Conservation (phyloP, 2,113 vertebrate species). For the Triplophysa dalaica region DNA sequence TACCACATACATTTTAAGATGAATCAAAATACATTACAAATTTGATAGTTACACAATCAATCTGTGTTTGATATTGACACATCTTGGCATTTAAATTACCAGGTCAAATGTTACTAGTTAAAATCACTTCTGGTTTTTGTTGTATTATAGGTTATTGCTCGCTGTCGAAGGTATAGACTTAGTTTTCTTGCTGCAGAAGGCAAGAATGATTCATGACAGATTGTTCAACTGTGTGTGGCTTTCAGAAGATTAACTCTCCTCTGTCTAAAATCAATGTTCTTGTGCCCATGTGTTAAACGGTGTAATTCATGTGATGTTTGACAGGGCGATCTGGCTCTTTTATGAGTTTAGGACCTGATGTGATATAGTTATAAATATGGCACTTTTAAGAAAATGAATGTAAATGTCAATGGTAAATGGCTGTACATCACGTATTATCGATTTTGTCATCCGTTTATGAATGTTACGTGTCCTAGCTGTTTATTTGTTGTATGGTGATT, state of each 20-base stretch:
- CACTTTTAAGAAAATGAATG: neutral
- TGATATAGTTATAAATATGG: conserved; percentile 3
- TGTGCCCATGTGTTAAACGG: conserved; percentile 30
- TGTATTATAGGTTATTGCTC: neutral
- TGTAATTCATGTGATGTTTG: conserved; percentile 40
- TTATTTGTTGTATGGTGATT: conserved; percentile 17
- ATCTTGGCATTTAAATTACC: too few species aligned
- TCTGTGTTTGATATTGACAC: too few species aligned
- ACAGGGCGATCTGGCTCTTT: conserved; percentile 31
- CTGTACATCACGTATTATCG: neutral
- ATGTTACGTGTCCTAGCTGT: neutral
- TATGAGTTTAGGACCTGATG: conserved; percentile 7
- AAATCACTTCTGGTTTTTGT: neutral
- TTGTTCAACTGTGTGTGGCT: conserved; percentile 29
- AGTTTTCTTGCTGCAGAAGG: neutral
- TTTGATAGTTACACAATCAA: too few species aligned
- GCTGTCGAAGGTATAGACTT: neutral
- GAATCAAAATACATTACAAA: too few species aligned
- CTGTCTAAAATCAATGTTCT: conserved; percentile 45
- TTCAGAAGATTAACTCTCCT: conserved; percentile 50
- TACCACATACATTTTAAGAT: too few species aligned
- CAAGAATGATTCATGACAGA: conserved; percentile 40
- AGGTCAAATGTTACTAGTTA: too few species aligned
- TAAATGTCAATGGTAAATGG: conserved; percentile 18
- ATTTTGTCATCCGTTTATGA: conserved; percentile 34